phyloP scores from a whole-genome alignment of 2,113 vertebrate genomes.

The Puntigrus tetrazona region DNA sequence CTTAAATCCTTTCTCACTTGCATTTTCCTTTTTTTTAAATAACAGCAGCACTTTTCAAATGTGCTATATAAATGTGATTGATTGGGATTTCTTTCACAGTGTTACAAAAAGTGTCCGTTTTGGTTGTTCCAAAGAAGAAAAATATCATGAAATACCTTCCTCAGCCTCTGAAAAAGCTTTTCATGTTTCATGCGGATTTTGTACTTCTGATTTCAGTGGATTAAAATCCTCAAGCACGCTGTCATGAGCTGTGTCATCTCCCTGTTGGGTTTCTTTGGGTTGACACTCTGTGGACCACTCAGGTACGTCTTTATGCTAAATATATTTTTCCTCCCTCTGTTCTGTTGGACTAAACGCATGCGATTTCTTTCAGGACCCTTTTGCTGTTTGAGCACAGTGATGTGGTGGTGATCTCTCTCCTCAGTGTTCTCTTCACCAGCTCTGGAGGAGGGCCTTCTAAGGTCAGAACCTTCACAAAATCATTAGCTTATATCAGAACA shows the following conservation, averaged over 20 bases:
- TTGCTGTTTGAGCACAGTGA: constrained; percentile 96
- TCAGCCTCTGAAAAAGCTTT: too few species aligned
- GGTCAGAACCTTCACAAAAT: constrained; percentile 71
- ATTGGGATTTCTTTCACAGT: too few species aligned
- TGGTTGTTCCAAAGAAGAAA: too few species aligned
- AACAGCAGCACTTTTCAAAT: too few species aligned
- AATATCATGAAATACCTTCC: too few species aligned
- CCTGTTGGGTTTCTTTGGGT: constrained; percentile 95
- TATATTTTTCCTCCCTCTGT: neutral
- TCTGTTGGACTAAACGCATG: neutral
- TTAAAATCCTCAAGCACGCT: constrained; percentile 93
- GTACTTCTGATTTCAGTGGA: constrained; percentile 79
- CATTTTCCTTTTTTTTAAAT: too few species aligned
- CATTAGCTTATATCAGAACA: neutral
- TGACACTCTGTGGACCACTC: constrained; percentile 95
- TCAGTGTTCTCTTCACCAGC: constrained; percentile 91
- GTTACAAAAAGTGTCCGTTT: too few species aligned
- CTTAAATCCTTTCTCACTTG: too few species aligned
- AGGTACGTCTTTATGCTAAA: constrained; percentile 76
- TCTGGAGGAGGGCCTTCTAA: constrained; percentile 94
- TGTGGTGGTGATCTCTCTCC: constrained; percentile 89
- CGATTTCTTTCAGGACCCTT: constrained; percentile 79
- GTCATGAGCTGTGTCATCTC: constrained; percentile 92
- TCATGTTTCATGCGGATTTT: neutral
- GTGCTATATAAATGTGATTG: too few species aligned